Percentiles rank a stretch among this genome's conserved stretches.
Evolutionary conservation across 2,113 vertebrate species (phyloP).

Genomic region (Geococcyx californianus): DNA sequence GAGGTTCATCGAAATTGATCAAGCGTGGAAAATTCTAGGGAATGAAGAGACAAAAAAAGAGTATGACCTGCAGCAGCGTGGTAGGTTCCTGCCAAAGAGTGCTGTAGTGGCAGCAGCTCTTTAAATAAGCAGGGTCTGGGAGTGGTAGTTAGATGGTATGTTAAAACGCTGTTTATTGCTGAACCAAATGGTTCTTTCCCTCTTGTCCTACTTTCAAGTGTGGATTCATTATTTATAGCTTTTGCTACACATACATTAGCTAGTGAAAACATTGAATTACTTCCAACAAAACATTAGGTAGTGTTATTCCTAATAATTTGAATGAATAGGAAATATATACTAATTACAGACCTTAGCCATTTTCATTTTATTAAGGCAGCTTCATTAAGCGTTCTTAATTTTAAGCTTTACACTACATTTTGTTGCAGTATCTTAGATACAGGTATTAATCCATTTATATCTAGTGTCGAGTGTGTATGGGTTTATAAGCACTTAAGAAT

Average conservation of each 20-base stretch:
- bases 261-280: constrained; percentile 42
- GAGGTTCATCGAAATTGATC: constrained; percentile 87
- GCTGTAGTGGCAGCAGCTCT: constrained; percentile 52
- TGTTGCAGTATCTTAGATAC: background rate
- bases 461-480: background rate
- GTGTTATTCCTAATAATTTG: constrained; percentile 49
- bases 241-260: constrained; percentile 43
- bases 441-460: background rate
- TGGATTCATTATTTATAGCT: constrained; percentile 67
- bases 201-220: constrained; percentile 34
- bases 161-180: constrained; percentile 53
- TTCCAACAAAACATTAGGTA: constrained; percentile 39
- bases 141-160: constrained; percentile 28
- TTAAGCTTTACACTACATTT: background rate
- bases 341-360: constrained; percentile 7
- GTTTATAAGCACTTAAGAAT: constrained; percentile 14
- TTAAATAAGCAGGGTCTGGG: constrained; percentile 27
- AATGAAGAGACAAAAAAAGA: constrained; percentile 84
- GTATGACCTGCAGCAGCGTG: constrained; percentile 85
- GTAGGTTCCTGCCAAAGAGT: constrained; percentile 75
- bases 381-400: constrained; percentile 19
- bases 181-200: constrained; percentile 26
- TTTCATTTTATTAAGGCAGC: constrained; percentile 19
- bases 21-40: constrained; percentile 90
- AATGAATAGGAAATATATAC: constrained; percentile 30